Percentiles rank a stretch among this genome's conserved stretches.
phyloP scores from a whole-genome alignment of 2,888 invertebrate species.

The Limnephilus marmoratus region DNA sequence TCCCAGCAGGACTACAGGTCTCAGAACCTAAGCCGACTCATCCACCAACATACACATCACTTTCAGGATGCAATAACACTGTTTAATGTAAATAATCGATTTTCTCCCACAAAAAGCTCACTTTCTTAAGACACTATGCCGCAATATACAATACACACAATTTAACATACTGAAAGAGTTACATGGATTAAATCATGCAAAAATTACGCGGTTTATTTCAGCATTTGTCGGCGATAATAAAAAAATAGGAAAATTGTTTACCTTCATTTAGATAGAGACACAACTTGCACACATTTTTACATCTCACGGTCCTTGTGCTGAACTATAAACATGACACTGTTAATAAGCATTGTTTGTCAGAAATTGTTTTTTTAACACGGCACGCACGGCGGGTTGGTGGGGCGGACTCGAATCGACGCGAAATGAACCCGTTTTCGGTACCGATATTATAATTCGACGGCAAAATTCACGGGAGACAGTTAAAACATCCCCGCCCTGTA shows the following conservation, averaged over 20 bases:
- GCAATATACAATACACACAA: slow-evolving; percentile 36
- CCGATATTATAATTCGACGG: slow-evolving; percentile 51
- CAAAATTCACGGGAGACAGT: slow-evolving; percentile 54
- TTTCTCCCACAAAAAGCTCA: slow-evolving; percentile 54
- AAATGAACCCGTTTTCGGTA: slow-evolving; percentile 46
- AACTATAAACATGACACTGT: slow-evolving; percentile 62
- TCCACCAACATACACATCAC: not conserved
- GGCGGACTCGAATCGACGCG: slow-evolving; percentile 13
- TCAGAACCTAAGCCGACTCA: not conserved
- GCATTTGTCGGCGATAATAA: not conserved
- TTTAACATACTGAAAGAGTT: not conserved
- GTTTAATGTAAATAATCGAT: slow-evolving; percentile 59
- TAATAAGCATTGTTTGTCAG: slow-evolving; percentile 49
- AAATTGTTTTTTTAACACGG: slow-evolving; percentile 13
- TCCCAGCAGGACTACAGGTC: not conserved
- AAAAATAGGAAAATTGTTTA: slow-evolving; percentile 55
- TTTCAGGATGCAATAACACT: slow-evolving; percentile 26
- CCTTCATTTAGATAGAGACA: slow-evolving; percentile 59
- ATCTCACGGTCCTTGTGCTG: slow-evolving; percentile 54
- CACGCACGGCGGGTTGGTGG: not conserved
- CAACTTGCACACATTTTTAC: slow-evolving; percentile 60
- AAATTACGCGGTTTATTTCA: not conserved
- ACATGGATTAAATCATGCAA: not conserved
- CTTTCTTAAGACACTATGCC: slow-evolving; percentile 50
- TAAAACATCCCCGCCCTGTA: slow-evolving; percentile 63